phyloP scores from a whole-genome alignment of 2,113 vertebrate genomes.

The Pygoscelis adeliae region DNA sequence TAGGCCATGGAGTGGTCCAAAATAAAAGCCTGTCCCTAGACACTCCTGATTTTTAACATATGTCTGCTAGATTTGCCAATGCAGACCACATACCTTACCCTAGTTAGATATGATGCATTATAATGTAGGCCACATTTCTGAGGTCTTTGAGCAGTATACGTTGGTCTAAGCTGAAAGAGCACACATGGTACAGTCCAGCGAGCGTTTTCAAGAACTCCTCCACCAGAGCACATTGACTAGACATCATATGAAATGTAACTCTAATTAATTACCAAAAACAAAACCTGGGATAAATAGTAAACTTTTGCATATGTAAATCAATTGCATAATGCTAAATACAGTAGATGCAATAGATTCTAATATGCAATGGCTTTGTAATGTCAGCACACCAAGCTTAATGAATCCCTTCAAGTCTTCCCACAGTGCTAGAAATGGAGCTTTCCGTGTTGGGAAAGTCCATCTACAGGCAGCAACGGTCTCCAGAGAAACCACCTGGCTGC shows the following conservation, averaged over 20 bases:
- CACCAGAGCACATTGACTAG: neutral
- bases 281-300: neutral
- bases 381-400: neutral
- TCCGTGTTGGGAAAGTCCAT: neutral
- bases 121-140: neutral
- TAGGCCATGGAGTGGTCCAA: neutral
- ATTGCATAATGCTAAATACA: neutral
- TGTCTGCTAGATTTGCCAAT: neutral
- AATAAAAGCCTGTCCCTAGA: neutral
- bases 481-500: neutral
- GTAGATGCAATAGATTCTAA: neutral
- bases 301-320: neutral
- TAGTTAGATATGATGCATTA: neutral
- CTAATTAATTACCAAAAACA: neutral
- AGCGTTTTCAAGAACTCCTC: neutral
- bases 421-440: neutral
- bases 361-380: neutral
- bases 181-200: rapidly evolving
- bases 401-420: neutral
- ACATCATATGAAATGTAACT: neutral
- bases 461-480: neutral
- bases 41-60: neutral
- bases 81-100: neutral
- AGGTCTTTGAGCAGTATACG: neutral
- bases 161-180: neutral